Conservation (phyloP, 2,113 vertebrate genomes). For the Cardinalis cardinalis region DNA sequence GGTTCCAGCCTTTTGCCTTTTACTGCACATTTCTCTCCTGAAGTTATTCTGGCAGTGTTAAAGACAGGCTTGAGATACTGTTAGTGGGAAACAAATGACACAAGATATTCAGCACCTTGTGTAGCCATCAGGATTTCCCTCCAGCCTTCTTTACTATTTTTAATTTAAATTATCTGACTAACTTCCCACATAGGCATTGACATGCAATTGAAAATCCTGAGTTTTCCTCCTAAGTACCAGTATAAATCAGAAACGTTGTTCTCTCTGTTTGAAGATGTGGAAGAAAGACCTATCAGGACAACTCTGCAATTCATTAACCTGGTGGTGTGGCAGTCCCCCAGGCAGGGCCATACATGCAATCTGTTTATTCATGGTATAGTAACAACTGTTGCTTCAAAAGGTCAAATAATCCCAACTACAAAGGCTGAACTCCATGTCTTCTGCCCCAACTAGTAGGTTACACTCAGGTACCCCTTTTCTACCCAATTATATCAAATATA, state of each 20-base stretch:
- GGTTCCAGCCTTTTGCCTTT: background rate
- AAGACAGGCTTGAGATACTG: background rate
- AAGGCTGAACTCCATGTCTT: background rate
- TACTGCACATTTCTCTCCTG: background rate
- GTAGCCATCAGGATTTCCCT: background rate
- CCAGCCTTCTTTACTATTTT: background rate
- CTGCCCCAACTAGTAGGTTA: background rate
- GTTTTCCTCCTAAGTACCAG: background rate
- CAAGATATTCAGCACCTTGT: background rate
- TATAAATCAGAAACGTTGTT: background rate
- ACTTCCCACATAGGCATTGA: background rate
- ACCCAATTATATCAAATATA: background rate
- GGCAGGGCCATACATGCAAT: background rate
- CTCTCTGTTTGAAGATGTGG: background rate
- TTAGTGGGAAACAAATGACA: background rate
- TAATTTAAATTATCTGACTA: background rate
- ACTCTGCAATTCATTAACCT: background rate
- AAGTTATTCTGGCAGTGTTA: background rate
- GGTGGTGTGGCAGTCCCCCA: accelerated
- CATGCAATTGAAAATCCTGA: background rate
- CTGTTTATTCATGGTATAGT: background rate
- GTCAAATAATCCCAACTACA: background rate
- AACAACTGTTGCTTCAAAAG: background rate
- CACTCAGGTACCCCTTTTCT: background rate
- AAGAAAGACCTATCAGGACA: background rate